Evolutionary conservation across 2,113 vertebrate genomes (phyloP).

Genomic region (Chloroceryle aenea): DNA sequence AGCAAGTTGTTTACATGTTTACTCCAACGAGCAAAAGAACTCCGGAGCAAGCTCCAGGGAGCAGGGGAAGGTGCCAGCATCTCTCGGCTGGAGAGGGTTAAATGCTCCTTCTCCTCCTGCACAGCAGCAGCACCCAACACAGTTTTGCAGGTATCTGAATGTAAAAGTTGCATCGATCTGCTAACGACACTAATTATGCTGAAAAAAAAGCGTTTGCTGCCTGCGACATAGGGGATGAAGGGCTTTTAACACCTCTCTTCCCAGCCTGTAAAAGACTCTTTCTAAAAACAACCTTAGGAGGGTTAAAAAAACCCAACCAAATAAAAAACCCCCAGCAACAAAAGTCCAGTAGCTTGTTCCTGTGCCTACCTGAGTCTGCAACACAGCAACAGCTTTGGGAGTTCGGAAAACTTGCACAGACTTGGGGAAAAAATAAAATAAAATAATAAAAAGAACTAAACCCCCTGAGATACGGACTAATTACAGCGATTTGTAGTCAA

Average conservation of each 20-base stretch:
- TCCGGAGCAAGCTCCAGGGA: not conserved
- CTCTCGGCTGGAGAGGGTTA: fast-evolving
- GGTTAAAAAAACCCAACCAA: no score
- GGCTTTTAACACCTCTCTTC: not conserved
- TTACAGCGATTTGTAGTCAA: fast-evolving
- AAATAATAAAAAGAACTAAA: no score
- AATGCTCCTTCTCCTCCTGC: fast-evolving
- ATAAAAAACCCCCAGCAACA: no score
- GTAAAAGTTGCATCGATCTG: fast-evolving
- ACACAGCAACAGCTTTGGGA: not conserved
- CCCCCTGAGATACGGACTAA: fast-evolving
- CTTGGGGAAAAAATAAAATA: fast-evolving
- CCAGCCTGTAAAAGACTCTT: not conserved
- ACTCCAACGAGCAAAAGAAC: not conserved
- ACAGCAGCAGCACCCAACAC: fast-evolving
- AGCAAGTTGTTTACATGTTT: not conserved
- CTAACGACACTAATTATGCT: fast-evolving
- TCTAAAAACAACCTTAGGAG: not conserved
- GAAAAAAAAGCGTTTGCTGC: fast-evolving
- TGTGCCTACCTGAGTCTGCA: fast-evolving
- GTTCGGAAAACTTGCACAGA: not conserved
- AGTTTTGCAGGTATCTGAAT: fast-evolving
- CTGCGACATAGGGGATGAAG: not conserved
- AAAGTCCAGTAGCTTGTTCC: not conserved
- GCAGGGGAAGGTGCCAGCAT: fast-evolving